Evolutionary conservation across 2,113 vertebrate species (phyloP), one percentile per base, ranked within the genome.

Genomic region (Hylia prasina): DNA sequence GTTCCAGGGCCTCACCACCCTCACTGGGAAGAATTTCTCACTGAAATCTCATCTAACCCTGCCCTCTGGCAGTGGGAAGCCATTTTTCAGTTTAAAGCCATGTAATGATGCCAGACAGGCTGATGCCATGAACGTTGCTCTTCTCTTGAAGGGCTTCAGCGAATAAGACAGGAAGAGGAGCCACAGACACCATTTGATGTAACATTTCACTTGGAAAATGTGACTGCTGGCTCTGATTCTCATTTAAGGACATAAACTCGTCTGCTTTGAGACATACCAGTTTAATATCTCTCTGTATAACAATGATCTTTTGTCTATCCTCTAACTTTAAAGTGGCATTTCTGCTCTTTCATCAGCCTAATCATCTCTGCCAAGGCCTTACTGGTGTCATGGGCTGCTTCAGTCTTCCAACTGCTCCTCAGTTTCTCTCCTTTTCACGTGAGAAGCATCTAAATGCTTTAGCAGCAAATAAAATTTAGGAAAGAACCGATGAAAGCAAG

Each of bases 261-360:
- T 47, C 68, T 17, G 71, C 94, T 97, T 93, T 90, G 92, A 97
- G 85, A 89, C 56, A 66, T 86, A 95, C 88, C 92, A n/a, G 11
- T 89, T 92, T 94, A 85, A 84, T 70, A 73, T 84, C 84, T 61
- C 1, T 10, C 83, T 50, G 47, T 9, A 37, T 72, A 85, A 96
- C 42, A 89, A 93, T 45, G 92, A 95, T 90, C 94, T 96, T 87
- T 93, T 81, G 96, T 85, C 95, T 87, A 33, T 61, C 73, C n/a
- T 31, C 72, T 95, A 69, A 88, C 91, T 89, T 88, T 93, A 75
- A 97, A 92, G 93, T 70, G 79, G 87, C 92, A 81, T 96, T 96
- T 94, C 82, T 66, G 93, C 64, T 95, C 93, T 97, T 96, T 96
- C 93, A 93, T 95, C 93, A 96, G 93, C 37, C 47, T 92, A 70